These are phyloP conservation scores for Cydia pomonella DNA, from an alignment of 1,140 invertebrate species.

Conservation along the genomic window DNA sequence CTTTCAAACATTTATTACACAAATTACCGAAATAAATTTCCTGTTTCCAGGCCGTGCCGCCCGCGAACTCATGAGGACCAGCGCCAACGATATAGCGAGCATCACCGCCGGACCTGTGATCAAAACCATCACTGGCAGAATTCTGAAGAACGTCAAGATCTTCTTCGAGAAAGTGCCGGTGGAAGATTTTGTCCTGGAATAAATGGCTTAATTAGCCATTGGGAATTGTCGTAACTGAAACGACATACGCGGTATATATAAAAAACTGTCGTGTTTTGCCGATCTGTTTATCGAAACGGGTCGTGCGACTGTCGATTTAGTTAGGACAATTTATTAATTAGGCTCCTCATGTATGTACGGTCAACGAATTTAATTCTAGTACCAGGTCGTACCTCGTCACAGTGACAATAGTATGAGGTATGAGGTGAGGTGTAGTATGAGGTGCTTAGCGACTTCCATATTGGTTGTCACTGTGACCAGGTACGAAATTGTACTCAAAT, in stretches of 20 bases:
- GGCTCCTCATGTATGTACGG: neutral
- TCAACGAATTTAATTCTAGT: no score
- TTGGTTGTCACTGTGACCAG: no score
- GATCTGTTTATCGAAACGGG: neutral
- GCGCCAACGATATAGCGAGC: constrained; percentile 32
- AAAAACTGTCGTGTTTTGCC: neutral
- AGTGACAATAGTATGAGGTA: no score
- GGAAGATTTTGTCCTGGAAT: constrained; percentile 4
- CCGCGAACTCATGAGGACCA: constrained; percentile 32
- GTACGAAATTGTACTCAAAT: no score
- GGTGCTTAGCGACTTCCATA: no score
- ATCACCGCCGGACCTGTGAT: constrained; percentile 37
- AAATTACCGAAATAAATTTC: neutral
- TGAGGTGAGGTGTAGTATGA: no score
- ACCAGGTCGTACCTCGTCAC: no score
- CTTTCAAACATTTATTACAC: no score
- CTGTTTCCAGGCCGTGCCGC: constrained; percentile 40
- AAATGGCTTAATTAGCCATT: neutral
- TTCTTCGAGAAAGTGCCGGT: constrained; percentile 35
- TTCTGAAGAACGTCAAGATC: constrained; percentile 33
- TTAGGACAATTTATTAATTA: no score
- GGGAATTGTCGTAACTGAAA: neutral
- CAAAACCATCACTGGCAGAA: constrained; percentile 3
- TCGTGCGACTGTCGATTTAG: neutral
- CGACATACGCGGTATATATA: neutral